Conservation (phyloP, 2,113 vertebrate species). For the Chaenogobius annularis region DNA sequence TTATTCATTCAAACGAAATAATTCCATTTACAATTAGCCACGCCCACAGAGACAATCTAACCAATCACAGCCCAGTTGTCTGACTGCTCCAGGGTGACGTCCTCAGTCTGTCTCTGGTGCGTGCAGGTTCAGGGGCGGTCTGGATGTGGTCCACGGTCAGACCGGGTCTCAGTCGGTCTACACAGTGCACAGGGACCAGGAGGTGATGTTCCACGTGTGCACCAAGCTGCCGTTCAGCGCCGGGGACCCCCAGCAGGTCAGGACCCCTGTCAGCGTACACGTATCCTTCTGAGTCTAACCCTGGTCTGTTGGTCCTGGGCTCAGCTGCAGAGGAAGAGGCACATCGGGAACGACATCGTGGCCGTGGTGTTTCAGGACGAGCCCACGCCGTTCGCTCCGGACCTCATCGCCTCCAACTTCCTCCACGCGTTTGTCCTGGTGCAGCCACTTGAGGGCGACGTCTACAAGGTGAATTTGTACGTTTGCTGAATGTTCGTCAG, state of each 20-base stretch:
- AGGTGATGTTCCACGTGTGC: slow-evolving; percentile 97
- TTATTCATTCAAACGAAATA: too few relatives aligned
- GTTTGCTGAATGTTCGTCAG: too few relatives aligned
- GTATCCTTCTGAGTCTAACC: too few relatives aligned
- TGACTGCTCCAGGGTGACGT: too few relatives aligned
- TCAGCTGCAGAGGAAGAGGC: slow-evolving; percentile 93
- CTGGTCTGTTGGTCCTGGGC: too few relatives aligned
- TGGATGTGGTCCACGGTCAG: slow-evolving; percentile 93
- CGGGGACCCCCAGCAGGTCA: slow-evolving; percentile 90
- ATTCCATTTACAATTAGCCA: too few relatives aligned
- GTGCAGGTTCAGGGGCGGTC: slow-evolving; percentile 89
- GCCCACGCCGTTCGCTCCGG: slow-evolving; percentile 91
- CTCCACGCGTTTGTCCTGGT: slow-evolving; percentile 92
- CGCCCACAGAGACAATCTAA: too few relatives aligned
- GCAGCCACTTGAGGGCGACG: slow-evolving; percentile 80
- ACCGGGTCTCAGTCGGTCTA: slow-evolving; percentile 91
- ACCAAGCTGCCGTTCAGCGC: slow-evolving; percentile 94
- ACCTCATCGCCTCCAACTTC: slow-evolving; percentile 98
- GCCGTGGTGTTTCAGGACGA: slow-evolving; percentile 93
- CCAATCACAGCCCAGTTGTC: too few relatives aligned
- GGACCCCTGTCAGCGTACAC: neutral
- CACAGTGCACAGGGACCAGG: slow-evolving; percentile 87
- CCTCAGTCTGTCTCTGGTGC: too few relatives aligned
- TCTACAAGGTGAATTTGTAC: slow-evolving; percentile 83
- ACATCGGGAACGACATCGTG: slow-evolving; percentile 96